A percentile compares a stretch with the other conserved stretches of the same genome.
These are phyloP conservation scores for Carcinoscorpius rotundicauda DNA, from an alignment of 1,140 invertebrate species.

Conservation along the genomic window DNA sequence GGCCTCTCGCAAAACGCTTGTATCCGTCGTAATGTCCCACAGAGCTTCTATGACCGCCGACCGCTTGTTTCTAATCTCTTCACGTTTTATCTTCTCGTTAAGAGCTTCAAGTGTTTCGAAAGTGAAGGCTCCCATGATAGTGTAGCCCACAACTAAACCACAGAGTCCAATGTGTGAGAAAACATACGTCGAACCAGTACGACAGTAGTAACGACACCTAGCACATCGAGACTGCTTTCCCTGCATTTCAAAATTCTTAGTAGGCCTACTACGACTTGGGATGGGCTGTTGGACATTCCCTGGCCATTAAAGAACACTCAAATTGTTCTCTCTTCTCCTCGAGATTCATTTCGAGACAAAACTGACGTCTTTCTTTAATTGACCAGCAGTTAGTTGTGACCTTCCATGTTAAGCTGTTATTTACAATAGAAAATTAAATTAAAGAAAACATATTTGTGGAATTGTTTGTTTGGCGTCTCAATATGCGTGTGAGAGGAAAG, in stretches of 20 bases:
- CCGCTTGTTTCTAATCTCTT: constrained; percentile 16
- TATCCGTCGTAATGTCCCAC: constrained; percentile 30
- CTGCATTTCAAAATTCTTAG: neutral
- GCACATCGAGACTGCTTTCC: constrained; percentile 14
- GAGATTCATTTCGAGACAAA: no score
- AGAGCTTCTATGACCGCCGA: constrained; percentile 23
- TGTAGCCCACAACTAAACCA: constrained; percentile 84
- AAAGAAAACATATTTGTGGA: no score
- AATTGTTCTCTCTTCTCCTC: no score
- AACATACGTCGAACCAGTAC: constrained; percentile 42
- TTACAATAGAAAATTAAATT: no score
- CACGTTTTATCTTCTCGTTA: constrained; percentile 20
- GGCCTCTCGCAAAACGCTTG: constrained; percentile 26
- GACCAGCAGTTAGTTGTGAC: no score
- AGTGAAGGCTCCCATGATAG: constrained; percentile 83
- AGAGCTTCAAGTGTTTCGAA: constrained; percentile 52
- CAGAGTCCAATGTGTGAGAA: constrained; percentile 79
- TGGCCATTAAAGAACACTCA: no score
- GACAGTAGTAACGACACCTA: constrained; percentile 24
- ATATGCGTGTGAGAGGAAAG: no score
- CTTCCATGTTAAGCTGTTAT: no score
- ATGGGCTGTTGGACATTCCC: no score
- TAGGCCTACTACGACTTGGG: no score
- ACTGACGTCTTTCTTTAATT: no score
- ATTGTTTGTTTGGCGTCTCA: no score